Conservation (phyloP, 1,140 invertebrate genomes). For the Pseudoatta argentina region DNA sequence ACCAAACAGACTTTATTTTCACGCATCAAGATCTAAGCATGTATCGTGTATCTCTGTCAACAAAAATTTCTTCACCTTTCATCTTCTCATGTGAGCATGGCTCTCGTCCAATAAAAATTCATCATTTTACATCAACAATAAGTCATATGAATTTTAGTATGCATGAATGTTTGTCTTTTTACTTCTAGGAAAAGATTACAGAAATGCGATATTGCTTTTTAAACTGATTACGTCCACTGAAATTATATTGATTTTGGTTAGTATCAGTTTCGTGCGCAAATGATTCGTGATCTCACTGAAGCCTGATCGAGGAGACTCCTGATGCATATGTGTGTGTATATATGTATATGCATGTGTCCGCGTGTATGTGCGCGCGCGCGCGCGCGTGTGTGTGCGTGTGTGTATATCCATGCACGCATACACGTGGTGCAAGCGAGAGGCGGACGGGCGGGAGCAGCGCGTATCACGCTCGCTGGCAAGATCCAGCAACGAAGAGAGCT, state of each 20-base stretch:
- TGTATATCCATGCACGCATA: background rate
- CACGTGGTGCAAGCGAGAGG: background rate
- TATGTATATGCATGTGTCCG: background rate
- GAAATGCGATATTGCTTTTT: too few relatives aligned
- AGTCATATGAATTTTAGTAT: background rate
- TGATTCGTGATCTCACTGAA: background rate
- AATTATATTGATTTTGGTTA: background rate
- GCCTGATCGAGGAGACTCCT: background rate
- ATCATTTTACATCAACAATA: background rate
- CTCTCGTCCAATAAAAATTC: slow-evolving; percentile 36
- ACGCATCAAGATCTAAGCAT: background rate
- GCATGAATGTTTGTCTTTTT: background rate
- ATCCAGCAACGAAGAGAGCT: slow-evolving; percentile 76
- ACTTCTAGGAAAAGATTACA: background rate
- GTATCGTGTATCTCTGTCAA: background rate
- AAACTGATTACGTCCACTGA: too few relatives aligned
- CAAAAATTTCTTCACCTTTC: slow-evolving; percentile 9
- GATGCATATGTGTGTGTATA: background rate
- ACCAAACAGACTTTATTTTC: slow-evolving; percentile 7
- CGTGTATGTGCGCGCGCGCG: background rate
- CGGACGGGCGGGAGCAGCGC: slow-evolving; percentile 30
- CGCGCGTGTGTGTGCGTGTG: background rate
- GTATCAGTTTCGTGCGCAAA: slow-evolving; percentile 4
- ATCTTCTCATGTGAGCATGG: background rate
- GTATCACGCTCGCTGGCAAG: slow-evolving; percentile 67